Evolutionary conservation across 2,888 invertebrate genomes (phyloP), one percentile per base, ranked within the genome.

Genomic region (Syrista parreyssii): DNA sequence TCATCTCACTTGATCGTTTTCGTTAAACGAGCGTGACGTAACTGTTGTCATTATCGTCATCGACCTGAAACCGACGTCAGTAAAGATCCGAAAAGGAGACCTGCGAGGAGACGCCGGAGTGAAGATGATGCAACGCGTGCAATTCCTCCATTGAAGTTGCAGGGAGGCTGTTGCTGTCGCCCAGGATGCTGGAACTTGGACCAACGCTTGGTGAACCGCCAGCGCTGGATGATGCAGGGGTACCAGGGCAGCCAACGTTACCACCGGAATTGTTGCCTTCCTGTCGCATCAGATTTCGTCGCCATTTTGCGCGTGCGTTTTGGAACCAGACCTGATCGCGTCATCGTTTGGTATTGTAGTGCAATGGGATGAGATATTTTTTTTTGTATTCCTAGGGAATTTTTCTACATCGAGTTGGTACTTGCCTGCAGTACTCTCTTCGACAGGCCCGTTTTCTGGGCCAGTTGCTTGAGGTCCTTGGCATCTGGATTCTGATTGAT

Each of bases 401-500:
- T 30, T 35, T 68, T 68, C 1, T 12, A 32, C n/a, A 12, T 68
- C 30, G 15, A 34, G 68, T 36, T 15, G 36, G 79, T 72, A 79
- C 86, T 90, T 91, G 99, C 99, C 96, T 99, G 99, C 79, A 99
- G 92, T 31, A 99, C 99, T 89, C 99, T 94, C 93, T 99, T 99
- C 68, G 98, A 98, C 30, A 99, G 94, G 40, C 99, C 99, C 23
- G 99, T 99, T 93, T 99, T 99, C 92, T 99, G 98, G 0, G 99
- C 98, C 83, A 99, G 93, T 90, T 99, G 98, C 91, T 99, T 99
- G 80, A 99, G 93, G 91, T 99, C 99, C 92, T 99, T 99, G 77
- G 99, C 99, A 90, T 99, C 99, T 0, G 99, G 99, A 92, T 99
- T 99, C 92, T 99, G 99, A 93, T 99, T 99, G 89, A 99, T 96